Base-by-base conservation (phyloP, 1,140 invertebrate species). In the Drosophila oshimai region DNA sequence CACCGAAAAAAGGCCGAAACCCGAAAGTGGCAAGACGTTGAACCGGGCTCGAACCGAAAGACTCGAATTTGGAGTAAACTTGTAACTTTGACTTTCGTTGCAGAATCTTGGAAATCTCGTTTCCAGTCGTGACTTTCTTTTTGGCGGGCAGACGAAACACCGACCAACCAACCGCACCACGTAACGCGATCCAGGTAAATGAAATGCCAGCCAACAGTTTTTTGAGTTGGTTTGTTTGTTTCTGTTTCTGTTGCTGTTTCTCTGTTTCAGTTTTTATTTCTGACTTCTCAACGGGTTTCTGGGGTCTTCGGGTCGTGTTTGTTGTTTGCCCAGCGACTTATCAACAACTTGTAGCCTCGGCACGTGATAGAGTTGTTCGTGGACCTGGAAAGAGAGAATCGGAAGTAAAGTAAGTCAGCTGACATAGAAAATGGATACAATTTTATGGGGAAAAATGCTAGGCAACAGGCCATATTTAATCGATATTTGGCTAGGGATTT, bases 1-100 rank as follows among this genome's bases (percentile, higher is more conserved):
- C 58, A 33, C 47, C 46, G 17, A 54, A 33, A 57, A 24, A 49
- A 26, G 26, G n/a, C 20, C 17, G 46, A 45, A 12, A 51, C 46
- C 46, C 22, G 47, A 18, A 33, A 51, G 36, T 37, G 15, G 15
- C 47, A 61, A 84, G 64, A 78, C 79, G 80, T 84, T 79, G 80
- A 84, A 84, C 80, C 80, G 75, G 65, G 37, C n/a, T n/a, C n/a
- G n/a, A n/a, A n/a, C 49, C 74, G 50, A 64, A 69, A 70, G 67
- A 60, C 34, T 50, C 41, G 47, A 53, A 64, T 64, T 70, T 71
- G 42, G 65, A 74, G 80, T 89, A 77, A 74, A 80, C 62, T 87
- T 86, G 83, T 87, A 87, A 87, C 81, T 87, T 87, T 87, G 81
- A 87, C 81, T 87, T 87, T 87, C 81, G 76, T 76, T 80, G 81